Conservation (phyloP, 2,888 invertebrate genomes). For the Cerceris rybyensis region DNA sequence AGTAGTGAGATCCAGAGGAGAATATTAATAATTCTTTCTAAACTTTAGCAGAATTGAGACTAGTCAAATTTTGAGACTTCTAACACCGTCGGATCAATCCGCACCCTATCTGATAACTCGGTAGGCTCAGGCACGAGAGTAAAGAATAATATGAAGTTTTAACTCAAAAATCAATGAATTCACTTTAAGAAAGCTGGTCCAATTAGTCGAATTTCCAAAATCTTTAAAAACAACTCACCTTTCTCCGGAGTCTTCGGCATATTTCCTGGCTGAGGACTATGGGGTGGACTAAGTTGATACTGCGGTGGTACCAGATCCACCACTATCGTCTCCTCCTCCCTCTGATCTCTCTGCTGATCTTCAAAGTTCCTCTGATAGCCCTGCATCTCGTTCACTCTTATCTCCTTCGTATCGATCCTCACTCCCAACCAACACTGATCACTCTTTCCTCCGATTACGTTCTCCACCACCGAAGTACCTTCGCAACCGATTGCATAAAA, state of each 20-base stretch:
- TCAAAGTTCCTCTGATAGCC: constrained; percentile 72
- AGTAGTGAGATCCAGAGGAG: too few species aligned
- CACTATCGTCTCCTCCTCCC: constrained; percentile 81
- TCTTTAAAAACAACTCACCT: constrained; percentile 50
- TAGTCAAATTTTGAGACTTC: too few species aligned
- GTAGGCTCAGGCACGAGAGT: too few species aligned
- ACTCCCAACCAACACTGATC: not conserved
- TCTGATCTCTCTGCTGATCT: constrained; percentile 75
- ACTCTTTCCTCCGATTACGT: not conserved
- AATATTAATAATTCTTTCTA: too few species aligned
- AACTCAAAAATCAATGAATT: too few species aligned
- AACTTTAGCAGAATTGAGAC: too few species aligned
- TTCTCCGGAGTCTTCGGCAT: constrained; percentile 70
- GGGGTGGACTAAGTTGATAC: constrained; percentile 74
- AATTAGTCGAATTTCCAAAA: too few species aligned
- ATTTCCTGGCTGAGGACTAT: constrained; percentile 68
- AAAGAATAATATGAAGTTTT: too few species aligned
- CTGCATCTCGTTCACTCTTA: constrained; percentile 60
- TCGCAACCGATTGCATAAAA: too few species aligned
- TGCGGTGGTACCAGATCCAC: constrained; percentile 84
- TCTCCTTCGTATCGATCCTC: not conserved
- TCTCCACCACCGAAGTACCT: not conserved
- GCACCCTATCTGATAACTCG: too few species aligned
- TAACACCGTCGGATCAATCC: too few species aligned
- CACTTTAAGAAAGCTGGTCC: too few species aligned